These are phyloP conservation scores for Caenorhabditis sp. DNA, from an alignment of 2,888 invertebrate genomes.

Conservation along the genomic window DNA sequence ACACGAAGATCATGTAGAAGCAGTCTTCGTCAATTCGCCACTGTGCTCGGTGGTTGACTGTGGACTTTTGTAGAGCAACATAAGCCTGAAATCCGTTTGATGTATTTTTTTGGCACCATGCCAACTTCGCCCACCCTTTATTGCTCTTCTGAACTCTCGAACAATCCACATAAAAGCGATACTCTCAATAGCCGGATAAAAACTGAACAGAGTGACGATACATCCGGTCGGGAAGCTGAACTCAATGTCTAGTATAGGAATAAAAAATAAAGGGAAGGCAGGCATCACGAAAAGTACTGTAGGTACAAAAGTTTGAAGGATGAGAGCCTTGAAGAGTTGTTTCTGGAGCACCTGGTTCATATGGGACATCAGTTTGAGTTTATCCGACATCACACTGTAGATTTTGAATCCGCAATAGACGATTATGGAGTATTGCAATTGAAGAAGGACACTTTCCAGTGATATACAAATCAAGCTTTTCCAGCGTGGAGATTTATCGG, in stretches of 20 bases:
- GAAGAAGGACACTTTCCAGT: not conserved
- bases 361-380: not conserved
- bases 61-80: not conserved
- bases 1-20: too few relatives aligned
- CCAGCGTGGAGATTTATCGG: not conserved
- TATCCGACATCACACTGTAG: not conserved
- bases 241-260: not conserved
- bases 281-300: not conserved
- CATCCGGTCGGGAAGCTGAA: not conserved
- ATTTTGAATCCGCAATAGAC: not conserved
- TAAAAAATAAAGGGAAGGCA: not conserved
- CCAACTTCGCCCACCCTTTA: not conserved
- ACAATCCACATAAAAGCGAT: not conserved
- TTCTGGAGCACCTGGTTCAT: not conserved
- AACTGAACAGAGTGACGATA: not conserved
- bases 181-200: conserved; percentile 1
- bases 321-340: not conserved
- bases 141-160: not conserved
- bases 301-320: not conserved
- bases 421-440: not conserved
- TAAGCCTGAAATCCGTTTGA: not conserved
- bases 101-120: not conserved
- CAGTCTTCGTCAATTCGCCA: not conserved
- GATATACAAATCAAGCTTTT: not conserved
- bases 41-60: not conserved